phyloP scores from a whole-genome alignment of 2,113 vertebrate genomes.

The Ochotona curzoniae region DNA sequence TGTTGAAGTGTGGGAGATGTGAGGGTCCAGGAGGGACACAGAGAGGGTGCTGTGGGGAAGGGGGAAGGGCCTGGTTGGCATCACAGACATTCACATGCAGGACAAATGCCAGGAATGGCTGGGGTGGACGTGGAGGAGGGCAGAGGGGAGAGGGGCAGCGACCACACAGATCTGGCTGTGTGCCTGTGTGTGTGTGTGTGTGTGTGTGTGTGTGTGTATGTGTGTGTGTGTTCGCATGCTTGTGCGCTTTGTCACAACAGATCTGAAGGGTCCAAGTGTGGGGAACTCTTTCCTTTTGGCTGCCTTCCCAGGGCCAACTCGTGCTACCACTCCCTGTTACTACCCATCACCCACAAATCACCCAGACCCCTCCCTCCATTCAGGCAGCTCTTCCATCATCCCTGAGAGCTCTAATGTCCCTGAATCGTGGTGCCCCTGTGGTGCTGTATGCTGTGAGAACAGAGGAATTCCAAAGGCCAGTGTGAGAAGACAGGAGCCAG shows the following conservation, averaged over 20 bases:
- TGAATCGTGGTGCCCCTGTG: not conserved
- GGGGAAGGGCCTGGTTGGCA: too few relatives aligned
- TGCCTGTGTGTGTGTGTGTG: not conserved
- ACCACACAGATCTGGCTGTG: not conserved
- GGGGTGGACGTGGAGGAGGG: not conserved
- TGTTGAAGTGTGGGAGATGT: not conserved
- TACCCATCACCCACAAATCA: fast-evolving
- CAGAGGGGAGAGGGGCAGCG: not conserved
- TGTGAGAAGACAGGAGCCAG: not conserved
- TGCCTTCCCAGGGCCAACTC: not conserved
- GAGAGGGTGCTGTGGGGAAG: fast-evolving
- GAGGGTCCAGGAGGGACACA: not conserved
- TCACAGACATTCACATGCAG: not conserved
- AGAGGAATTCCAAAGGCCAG: not conserved
- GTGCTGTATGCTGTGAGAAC: fast-evolving
- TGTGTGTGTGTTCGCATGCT: too few relatives aligned
- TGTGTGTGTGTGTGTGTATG: too few relatives aligned
- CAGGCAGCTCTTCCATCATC: too few relatives aligned
- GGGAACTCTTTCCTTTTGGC: not conserved
- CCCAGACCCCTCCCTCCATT: fast-evolving
- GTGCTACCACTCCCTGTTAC: not conserved
- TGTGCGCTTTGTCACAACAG: not conserved
- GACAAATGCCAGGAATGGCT: not conserved
- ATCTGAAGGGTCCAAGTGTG: not conserved
- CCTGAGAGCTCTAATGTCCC: not conserved